Percentiles rank a stretch among this genome's conserved stretches.
These are phyloP conservation scores for Lepidocyrtinus sp. DNA, from an alignment of 2,888 invertebrate genomes.

Conservation along the genomic window DNA sequence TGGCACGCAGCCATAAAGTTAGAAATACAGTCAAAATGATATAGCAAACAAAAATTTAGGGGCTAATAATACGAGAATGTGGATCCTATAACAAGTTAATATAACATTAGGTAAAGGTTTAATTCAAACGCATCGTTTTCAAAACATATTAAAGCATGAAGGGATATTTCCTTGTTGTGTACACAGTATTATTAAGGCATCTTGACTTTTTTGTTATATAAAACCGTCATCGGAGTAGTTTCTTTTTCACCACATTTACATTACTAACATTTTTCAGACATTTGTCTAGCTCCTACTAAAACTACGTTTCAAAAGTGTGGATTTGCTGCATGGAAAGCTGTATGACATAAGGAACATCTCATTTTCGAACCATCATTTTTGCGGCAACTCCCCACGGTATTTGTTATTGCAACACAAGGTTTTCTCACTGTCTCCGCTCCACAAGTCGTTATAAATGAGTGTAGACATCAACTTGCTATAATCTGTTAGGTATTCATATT, in stretches of 20 bases:
- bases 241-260: conserved; percentile 45
- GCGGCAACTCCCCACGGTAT: conserved; percentile 60
- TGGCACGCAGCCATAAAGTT: conserved; percentile 47
- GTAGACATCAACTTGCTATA: too few relatives aligned
- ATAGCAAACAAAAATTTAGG: conserved; percentile 24
- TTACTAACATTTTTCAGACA: conserved; percentile 50
- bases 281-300: background rate
- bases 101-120: conserved; percentile 11
- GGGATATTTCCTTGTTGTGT: background rate
- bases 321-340: conserved; percentile 39
- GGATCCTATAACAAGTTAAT: too few relatives aligned
- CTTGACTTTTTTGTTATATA: conserved; percentile 26
- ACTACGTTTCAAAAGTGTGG: conserved; percentile 29
- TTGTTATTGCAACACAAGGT: conserved; percentile 53
- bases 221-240: conserved; percentile 47
- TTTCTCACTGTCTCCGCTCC: conserved; percentile 3
- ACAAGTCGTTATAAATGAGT: conserved; percentile 15
- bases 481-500: too few relatives aligned
- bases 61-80: conserved; percentile 42
- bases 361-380: conserved; percentile 55
- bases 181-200: background rate
- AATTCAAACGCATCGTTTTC: conserved; percentile 2
- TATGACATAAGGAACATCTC: conserved; percentile 54
- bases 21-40: conserved; percentile 5
- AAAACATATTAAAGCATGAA: background rate